phyloP scores from a whole-genome alignment of 2,888 invertebrate species.

The Pheosia gnoma region DNA sequence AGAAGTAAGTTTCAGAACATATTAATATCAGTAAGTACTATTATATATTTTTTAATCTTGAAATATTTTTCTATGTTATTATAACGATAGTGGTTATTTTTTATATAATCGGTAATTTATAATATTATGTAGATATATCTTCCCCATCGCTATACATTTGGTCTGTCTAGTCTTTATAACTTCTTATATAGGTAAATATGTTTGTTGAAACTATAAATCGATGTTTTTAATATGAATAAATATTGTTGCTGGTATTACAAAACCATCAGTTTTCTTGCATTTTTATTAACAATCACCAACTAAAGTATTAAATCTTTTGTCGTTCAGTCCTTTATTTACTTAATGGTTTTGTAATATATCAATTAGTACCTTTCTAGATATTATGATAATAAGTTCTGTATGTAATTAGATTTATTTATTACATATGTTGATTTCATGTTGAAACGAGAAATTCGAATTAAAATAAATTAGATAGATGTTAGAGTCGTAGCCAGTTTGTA shows the following conservation, averaged over 20 bases:
- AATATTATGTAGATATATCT: neutral
- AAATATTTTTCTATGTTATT: too few relatives aligned
- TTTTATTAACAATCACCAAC: neutral
- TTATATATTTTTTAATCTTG: neutral
- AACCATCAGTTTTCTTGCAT: neutral
- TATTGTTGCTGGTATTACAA: neutral
- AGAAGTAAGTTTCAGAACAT: too few relatives aligned
- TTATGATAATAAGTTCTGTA: neutral
- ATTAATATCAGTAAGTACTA: too few relatives aligned
- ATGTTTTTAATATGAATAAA: neutral
- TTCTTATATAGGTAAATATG: neutral
- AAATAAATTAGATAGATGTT: neutral
- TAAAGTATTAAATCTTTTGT: neutral
- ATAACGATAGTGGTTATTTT: neutral
- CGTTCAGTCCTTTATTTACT: neutral
- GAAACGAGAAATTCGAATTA: neutral
- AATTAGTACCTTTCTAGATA: neutral
- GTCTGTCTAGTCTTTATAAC: slow-evolving; percentile 2
- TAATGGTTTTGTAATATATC: neutral
- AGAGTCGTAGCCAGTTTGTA: neutral
- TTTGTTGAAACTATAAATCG: neutral
- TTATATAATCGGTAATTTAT: neutral
- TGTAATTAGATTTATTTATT: neutral
- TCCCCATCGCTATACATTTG: neutral
- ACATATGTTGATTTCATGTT: neutral